Conservation (phyloP, 1,140 invertebrate species). For the Pseudobourletiella spinata region DNA sequence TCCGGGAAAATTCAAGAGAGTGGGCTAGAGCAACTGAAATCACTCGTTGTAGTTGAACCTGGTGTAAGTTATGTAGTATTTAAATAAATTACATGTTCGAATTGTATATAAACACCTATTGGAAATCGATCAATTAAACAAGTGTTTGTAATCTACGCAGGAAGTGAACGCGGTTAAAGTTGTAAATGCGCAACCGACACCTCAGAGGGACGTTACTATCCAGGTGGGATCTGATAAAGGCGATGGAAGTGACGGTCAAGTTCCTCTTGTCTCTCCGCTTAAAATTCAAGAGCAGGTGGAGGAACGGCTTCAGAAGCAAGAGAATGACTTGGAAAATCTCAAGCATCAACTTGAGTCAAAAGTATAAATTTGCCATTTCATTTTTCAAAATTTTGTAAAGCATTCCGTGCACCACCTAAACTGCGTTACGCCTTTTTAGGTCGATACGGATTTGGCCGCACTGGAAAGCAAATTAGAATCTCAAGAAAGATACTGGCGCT, state of each 20-base stretch:
- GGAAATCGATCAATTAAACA: no score
- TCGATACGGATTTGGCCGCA: conserved; percentile 3
- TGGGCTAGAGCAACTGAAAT: conserved; percentile 20
- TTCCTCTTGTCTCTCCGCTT: no score
- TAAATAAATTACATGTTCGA: background rate
- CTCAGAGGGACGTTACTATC: background rate
- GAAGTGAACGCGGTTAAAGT: no score
- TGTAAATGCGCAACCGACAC: no score
- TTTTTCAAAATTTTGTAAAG: background rate
- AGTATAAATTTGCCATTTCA: conserved; percentile 10
- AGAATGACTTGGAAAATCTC: conserved; percentile 14
- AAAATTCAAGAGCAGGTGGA: conserved; percentile 8
- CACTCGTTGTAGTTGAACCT: background rate
- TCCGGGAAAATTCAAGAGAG: conserved; percentile 18
- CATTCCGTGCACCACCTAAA: background rate
- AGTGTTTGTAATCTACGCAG: no score
- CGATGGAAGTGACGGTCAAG: background rate
- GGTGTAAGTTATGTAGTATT: background rate
- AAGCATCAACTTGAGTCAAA: conserved; percentile 9
- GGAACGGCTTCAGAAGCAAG: conserved; percentile 20
- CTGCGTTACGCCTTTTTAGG: background rate
- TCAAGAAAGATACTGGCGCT: conserved; percentile 27
- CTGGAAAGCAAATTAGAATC: conserved; percentile 19
- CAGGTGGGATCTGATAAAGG: background rate
- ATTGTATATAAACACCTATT: no score